phyloP scores from a whole-genome alignment of 1,140 invertebrate genomes.

The Linepithema humile region DNA sequence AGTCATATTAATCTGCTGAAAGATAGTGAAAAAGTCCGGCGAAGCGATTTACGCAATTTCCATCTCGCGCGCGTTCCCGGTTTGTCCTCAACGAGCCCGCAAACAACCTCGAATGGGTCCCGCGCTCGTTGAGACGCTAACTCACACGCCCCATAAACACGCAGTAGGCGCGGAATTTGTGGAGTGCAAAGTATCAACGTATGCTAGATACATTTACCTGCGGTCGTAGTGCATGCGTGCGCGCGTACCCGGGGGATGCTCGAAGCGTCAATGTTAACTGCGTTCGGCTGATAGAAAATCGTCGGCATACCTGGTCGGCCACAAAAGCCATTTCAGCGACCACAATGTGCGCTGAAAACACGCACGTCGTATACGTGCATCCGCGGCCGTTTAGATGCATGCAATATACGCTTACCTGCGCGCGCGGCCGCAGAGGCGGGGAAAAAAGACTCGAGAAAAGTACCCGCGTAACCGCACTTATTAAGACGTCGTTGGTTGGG shows the following conservation, averaged over 20 bases:
- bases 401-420: slow-evolving; percentile 75
- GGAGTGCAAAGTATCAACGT: slow-evolving; percentile 55
- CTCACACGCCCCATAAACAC: slow-evolving; percentile 42
- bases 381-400: slow-evolving; percentile 63
- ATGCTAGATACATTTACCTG: slow-evolving; percentile 46
- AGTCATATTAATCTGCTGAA: slow-evolving; percentile 10
- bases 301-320: slow-evolving; percentile 75
- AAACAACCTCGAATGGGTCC: slow-evolving; percentile 44
- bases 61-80: slow-evolving; percentile 25
- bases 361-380: slow-evolving; percentile 64
- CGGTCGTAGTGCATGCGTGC: slow-evolving; percentile 3
- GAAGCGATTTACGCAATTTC: slow-evolving; percentile 43
- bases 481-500: slow-evolving; percentile 81
- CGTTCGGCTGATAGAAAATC: slow-evolving; percentile 75
- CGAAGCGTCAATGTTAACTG: slow-evolving; percentile 76
- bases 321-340: slow-evolving; percentile 81
- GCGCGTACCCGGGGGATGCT: slow-evolving; percentile 49
- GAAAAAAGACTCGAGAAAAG: slow-evolving; percentile 62
- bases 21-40: slow-evolving; percentile 14
- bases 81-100: slow-evolving; percentile 60
- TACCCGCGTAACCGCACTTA: slow-evolving; percentile 80
- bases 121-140: slow-evolving; percentile 20
- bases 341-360: slow-evolving; percentile 79
- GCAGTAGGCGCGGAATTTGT: slow-evolving; percentile 50
- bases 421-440: slow-evolving; percentile 64